Percentiles rank a stretch among this genome's conserved stretches.
These are phyloP conservation scores for Aphodius sticticus DNA, from an alignment of 2,888 invertebrate species.

Conservation along the genomic window DNA sequence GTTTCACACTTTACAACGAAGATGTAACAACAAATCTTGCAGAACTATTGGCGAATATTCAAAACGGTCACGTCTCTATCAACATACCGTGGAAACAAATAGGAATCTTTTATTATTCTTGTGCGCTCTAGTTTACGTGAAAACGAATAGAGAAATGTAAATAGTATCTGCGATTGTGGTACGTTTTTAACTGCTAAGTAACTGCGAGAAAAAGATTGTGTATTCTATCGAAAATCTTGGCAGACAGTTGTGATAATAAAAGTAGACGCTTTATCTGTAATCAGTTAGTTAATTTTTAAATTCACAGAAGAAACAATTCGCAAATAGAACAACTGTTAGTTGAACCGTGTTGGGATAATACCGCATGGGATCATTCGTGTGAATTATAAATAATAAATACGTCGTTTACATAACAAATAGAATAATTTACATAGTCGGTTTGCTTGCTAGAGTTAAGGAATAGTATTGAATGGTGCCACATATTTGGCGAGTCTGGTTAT, in stretches of 20 bases:
- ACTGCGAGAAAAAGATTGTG: neutral
- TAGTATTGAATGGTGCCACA: neutral
- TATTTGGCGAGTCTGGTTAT: neutral
- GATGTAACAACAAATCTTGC: slow-evolving; percentile 4
- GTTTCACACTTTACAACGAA: neutral
- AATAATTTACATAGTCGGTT: neutral
- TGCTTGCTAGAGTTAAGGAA: neutral
- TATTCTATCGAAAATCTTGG: neutral
- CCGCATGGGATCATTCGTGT: neutral
- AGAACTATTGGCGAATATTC: neutral
- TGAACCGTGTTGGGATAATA: neutral
- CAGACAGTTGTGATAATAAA: neutral
- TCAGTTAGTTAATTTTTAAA: neutral
- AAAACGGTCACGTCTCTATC: slow-evolving; percentile 4
- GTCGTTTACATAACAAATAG: neutral
- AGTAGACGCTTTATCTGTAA: neutral
- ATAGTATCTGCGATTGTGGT: neutral
- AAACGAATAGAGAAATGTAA: neutral
- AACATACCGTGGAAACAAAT: neutral
- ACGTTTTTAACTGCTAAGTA: neutral
- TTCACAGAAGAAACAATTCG: neutral
- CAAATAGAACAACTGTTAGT: neutral
- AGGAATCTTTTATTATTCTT: neutral
- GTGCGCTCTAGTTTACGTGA: neutral
- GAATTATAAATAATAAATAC: neutral